A percentile compares a stretch with the other conserved stretches of the same genome.
Conservation (phyloP, 2,797 vertebrate species). For the Coendou prehensilis region DNA sequence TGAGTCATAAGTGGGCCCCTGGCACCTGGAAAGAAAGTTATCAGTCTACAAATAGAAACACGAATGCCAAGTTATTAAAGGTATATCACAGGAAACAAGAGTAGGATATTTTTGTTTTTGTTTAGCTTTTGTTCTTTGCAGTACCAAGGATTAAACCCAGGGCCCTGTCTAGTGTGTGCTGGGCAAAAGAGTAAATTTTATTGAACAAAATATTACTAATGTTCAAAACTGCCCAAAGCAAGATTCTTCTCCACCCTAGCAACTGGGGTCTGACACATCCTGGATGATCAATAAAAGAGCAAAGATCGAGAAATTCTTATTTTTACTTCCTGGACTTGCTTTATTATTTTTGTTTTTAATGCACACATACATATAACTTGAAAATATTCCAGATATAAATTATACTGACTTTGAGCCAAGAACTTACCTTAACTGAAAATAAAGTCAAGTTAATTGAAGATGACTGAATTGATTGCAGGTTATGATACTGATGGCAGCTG, state of each 20-base stretch:
- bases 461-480: conserved; percentile 61
- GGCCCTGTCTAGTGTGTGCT: neutral
- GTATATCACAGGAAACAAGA: neutral
- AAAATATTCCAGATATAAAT: conserved; percentile 51
- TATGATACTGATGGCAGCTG: conserved; percentile 66
- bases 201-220: conserved; percentile 21
- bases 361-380: neutral
- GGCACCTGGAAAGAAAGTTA: conserved; percentile 37
- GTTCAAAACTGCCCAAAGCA: neutral
- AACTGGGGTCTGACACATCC: neutral
- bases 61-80: neutral
- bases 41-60: conserved; percentile 20
- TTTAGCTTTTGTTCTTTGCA: neutral
- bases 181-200: neutral
- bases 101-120: neutral
- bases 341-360: conserved; percentile 39
- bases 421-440: conserved; percentile 64
- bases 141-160: neutral
- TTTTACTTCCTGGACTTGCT: neutral
- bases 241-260: neutral
- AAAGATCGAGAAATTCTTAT: neutral
- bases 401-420: conserved; percentile 65
- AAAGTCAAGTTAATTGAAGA: conserved; percentile 74
- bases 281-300: neutral
- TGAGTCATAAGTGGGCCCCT: conserved; percentile 18